These are phyloP conservation scores for Rhagoletis zephyria DNA, from an alignment of 1,140 invertebrate genomes.

Conservation along the genomic window DNA sequence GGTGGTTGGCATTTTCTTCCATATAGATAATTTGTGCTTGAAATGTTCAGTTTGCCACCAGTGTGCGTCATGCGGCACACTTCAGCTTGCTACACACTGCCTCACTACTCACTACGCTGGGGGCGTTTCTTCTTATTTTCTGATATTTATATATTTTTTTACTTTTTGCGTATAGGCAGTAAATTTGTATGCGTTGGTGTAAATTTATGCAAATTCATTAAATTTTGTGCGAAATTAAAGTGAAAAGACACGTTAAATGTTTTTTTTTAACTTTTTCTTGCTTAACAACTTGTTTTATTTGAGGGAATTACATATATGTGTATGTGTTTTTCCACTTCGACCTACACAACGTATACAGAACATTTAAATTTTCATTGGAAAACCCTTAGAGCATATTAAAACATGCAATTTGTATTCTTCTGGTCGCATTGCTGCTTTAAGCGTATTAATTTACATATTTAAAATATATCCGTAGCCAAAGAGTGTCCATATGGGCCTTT, in stretches of 20 bases:
- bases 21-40: too few species aligned
- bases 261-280: too few species aligned
- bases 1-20: too few species aligned
- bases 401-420: background rate
- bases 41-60: too few species aligned
- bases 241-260: conserved; percentile 33
- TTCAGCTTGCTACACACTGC: too few species aligned
- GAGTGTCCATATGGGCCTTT: background rate
- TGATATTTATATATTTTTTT: background rate
- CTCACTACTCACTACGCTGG: background rate
- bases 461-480: background rate
- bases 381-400: background rate
- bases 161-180: background rate
- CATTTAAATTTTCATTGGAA: background rate
- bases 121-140: background rate
- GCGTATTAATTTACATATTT: background rate
- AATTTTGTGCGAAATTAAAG: conserved; percentile 51
- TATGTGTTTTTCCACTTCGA: background rate
- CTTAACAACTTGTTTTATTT: too few species aligned
- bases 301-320: too few species aligned
- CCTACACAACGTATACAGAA: background rate
- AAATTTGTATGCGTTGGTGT: background rate
- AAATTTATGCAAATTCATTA: conserved; percentile 36
- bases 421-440: background rate
- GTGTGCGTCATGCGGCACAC: too few species aligned